A percentile compares a stretch with the other conserved stretches of the same genome.
These are phyloP conservation scores for Cossypha heuglini DNA, from an alignment of 2,797 vertebrate genomes.

Conservation along the genomic window DNA sequence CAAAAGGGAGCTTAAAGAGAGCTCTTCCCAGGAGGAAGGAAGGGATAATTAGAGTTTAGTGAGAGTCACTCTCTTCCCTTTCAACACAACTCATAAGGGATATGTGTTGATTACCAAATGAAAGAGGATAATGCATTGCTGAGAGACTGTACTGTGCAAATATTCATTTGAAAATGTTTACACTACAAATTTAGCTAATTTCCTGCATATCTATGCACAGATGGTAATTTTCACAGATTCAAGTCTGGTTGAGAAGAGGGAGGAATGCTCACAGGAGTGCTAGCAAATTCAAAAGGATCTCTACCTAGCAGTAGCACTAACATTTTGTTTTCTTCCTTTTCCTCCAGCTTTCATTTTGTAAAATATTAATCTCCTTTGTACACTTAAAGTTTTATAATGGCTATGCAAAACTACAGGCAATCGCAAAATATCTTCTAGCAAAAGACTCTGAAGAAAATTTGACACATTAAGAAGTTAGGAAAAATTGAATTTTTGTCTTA, in stretches of 20 bases:
- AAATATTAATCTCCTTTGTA: neutral
- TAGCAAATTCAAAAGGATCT: neutral
- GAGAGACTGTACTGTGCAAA: constrained; percentile 55
- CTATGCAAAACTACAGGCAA: neutral
- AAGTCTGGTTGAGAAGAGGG: neutral
- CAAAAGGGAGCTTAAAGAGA: constrained; percentile 17
- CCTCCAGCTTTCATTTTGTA: neutral
- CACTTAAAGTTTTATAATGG: neutral
- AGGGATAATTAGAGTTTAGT: constrained; percentile 55
- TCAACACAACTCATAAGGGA: constrained; percentile 51
- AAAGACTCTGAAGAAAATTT: neutral
- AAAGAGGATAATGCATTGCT: constrained; percentile 55
- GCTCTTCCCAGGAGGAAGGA: constrained; percentile 46
- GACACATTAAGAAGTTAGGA: neutral
- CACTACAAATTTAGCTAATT: constrained; percentile 61
- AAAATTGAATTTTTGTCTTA: neutral
- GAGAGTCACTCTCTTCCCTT: constrained; percentile 48
- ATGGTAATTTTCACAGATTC: constrained; percentile 41
- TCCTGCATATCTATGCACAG: constrained; percentile 58
- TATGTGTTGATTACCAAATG: constrained; percentile 64
- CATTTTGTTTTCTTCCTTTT: neutral
- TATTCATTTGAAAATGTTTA: constrained; percentile 67
- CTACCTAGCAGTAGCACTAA: neutral
- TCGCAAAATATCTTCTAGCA: neutral
- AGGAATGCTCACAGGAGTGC: neutral